A percentile compares a stretch with the other conserved stretches of the same genome.
phyloP scores from a whole-genome alignment of 2,797 vertebrate genomes.

The Tarsius wallacei region DNA sequence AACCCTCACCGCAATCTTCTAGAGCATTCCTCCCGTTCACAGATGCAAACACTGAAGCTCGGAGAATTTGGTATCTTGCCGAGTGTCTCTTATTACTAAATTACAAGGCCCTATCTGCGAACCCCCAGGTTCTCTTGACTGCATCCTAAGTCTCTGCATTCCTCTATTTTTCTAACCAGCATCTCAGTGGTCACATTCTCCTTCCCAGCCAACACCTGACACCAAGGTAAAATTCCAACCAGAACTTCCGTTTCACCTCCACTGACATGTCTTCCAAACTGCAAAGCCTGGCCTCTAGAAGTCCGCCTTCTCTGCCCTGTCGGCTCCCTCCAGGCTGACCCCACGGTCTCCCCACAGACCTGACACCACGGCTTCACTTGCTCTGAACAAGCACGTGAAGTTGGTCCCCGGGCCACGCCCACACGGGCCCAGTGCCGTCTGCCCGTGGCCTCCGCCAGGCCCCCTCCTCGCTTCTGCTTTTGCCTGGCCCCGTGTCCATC shows the following conservation, averaged over 20 bases:
- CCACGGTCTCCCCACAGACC: not conserved
- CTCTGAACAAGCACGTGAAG: no score
- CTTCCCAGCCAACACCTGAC: not conserved
- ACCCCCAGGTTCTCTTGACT: conserved; percentile 27
- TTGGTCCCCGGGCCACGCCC: no score
- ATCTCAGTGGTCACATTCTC: conserved; percentile 17
- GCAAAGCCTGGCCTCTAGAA: conserved; percentile 47
- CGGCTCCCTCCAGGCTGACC: not conserved
- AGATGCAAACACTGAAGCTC: not conserved
- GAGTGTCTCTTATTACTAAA: conserved; percentile 18
- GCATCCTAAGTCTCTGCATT: not conserved
- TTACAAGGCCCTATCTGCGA: not conserved
- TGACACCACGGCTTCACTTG: not conserved
- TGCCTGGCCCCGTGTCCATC: not conserved
- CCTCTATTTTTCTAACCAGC: not conserved
- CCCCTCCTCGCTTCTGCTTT: not conserved
- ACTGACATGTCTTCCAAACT: not conserved
- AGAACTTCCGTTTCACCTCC: not conserved
- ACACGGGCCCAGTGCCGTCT: no score
- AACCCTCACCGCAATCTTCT: not conserved
- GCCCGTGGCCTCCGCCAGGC: no score
- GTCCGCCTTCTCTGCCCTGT: not conserved
- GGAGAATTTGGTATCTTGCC: not conserved
- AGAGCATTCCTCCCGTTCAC: not conserved
- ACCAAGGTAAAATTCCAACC: conserved; percentile 5